Evolutionary conservation across 2,797 vertebrate genomes (phyloP).

Genomic region (Crocidura indochinensis): DNA sequence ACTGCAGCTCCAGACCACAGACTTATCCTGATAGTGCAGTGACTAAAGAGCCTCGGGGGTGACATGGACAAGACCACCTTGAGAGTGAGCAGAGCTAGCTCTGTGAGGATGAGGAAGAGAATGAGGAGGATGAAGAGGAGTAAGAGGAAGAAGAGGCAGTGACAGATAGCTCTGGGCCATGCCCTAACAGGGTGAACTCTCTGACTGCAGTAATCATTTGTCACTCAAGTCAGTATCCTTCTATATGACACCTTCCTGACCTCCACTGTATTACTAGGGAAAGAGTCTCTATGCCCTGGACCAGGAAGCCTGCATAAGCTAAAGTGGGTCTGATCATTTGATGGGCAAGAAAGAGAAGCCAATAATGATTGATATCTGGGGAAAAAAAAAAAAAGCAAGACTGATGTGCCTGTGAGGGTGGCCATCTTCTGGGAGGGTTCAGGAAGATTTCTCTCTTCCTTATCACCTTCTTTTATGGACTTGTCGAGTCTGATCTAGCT

Average conservation of each 20-base stretch:
- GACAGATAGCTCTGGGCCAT: no score
- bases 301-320: neutral
- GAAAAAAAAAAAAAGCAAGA: neutral
- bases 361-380: neutral
- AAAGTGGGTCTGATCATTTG: rapidly evolving
- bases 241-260: neutral
- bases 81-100: no score
- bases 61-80: no score
- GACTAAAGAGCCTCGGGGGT: no score
- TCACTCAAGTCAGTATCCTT: neutral
- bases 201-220: neutral
- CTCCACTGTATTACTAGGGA: neutral
- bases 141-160: no score
- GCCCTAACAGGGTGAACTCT: no score
- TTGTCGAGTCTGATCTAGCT: constrained; percentile 30
- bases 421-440: neutral
- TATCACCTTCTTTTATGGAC: neutral
- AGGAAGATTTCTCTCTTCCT: constrained; percentile 12
- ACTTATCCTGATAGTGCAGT: no score
- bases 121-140: no score
- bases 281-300: neutral
- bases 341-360: neutral
- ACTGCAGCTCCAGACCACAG: no score
- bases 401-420: neutral
- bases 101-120: no score